Base-by-base conservation (phyloP, 2,888 invertebrate species). In the Standfussiana lucernea region DNA sequence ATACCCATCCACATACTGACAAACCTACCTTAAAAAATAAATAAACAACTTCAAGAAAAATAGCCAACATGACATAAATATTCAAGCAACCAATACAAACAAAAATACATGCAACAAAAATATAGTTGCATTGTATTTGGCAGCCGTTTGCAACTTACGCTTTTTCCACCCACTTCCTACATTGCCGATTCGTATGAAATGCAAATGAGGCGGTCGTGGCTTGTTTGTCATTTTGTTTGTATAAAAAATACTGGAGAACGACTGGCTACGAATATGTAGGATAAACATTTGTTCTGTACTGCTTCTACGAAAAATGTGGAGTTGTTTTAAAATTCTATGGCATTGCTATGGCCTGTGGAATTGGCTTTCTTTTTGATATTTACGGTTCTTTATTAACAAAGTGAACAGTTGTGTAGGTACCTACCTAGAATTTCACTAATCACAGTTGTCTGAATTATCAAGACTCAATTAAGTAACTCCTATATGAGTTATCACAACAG, bases 181-280 rank as follows among this genome's bases (percentile, higher is more conserved):
- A 75, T 72, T 81, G 81, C 72, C 83, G 77, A 89, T 88, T 82
- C 86, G 82, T 86, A 86, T 88, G 83, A 84, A 84, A 91, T 91
- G 90, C 87, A 90, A 90, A 91, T 89, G 77, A 86, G 85, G 67
- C 77, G 80, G 80, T 83, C 72, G 81, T 67, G 62, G 74, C 80
- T 72, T 83, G 83, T 86, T 89, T 90, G 85, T 88, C 89, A 86
- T 88, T 86, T 83, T 80, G 73, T 83, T 73, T 82, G 79, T 81
- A 78, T 80, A 88, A 85, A 89, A 88, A 87, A 81, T 74, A 84
- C 75, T 72, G 66, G 53, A 74, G 45, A 65, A 69, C 68, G 45
- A 73, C 66, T 73, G n/a, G 62, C 59, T 47, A 35, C 80, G 68
- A 71, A 67, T 45, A 64, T 62, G 78, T 61, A 62, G 71, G 45